A percentile compares a stretch with the other conserved stretches of the same genome.
phyloP scores from a whole-genome alignment of 2,113 vertebrate genomes.

The Zingel zingel region DNA sequence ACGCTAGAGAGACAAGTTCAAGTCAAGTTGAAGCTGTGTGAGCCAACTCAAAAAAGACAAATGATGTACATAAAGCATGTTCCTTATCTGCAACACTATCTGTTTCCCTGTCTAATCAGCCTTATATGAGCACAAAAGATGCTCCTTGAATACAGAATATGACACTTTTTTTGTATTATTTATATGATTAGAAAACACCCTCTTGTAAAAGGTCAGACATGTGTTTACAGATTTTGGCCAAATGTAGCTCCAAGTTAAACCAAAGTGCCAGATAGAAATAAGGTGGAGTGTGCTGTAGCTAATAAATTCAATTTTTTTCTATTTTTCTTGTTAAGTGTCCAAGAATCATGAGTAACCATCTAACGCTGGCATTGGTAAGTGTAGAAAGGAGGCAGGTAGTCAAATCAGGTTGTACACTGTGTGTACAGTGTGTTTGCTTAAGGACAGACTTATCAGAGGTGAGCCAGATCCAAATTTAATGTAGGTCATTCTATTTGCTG shows the following conservation, averaged over 20 bases:
- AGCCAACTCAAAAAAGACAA: neutral
- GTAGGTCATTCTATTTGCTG: slow-evolving; percentile 7
- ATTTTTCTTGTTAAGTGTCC: slow-evolving; percentile 54
- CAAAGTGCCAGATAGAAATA: slow-evolving; percentile 19
- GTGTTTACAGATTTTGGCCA: slow-evolving; percentile 37
- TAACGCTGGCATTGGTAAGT: slow-evolving; percentile 25
- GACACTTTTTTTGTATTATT: slow-evolving; percentile 2
- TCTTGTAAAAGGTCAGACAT: slow-evolving; percentile 22
- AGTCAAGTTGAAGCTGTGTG: slow-evolving; percentile 14
- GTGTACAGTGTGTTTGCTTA: slow-evolving; percentile 38
- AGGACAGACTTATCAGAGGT: slow-evolving; percentile 42
- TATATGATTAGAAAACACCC: neutral
- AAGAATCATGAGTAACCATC: slow-evolving; percentile 48
- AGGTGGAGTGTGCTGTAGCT: slow-evolving; percentile 19
- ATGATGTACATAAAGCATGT: slow-evolving; percentile 17
- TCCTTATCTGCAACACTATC: neutral
- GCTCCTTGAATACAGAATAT: neutral
- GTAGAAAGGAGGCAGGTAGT: slow-evolving; percentile 42
- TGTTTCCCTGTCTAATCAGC: neutral
- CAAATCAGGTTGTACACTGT: slow-evolving; percentile 26
- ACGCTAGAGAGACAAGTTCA: slow-evolving; percentile 36
- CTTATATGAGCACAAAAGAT: neutral
- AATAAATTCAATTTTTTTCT: slow-evolving; percentile 37
- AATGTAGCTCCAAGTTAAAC: slow-evolving; percentile 17
- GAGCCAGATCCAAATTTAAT: slow-evolving; percentile 30